Percentiles rank a stretch among this genome's conserved stretches.
Evolutionary conservation across 2,888 invertebrate species (phyloP).

Genomic region (Ectropis crepuscularia): DNA sequence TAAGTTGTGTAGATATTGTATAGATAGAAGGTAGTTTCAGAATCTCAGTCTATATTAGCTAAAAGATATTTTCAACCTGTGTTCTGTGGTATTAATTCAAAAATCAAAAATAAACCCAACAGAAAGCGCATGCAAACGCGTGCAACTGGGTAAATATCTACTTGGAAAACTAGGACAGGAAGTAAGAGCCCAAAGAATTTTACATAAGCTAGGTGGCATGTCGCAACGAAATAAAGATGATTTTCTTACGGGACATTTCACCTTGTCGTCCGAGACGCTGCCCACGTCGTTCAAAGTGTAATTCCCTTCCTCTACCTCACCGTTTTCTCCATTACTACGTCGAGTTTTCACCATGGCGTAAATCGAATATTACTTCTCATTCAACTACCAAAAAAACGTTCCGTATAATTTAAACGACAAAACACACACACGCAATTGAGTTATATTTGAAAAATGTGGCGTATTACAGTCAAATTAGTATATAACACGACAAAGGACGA

Average conservation of each 20-base stretch:
- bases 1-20: too few species aligned
- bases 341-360: slow-evolving; percentile 84
- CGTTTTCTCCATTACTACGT: slow-evolving; percentile 83
- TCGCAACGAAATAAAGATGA: slow-evolving; percentile 53
- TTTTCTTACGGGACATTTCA: slow-evolving; percentile 66
- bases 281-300: slow-evolving; percentile 77
- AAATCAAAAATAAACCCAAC: slow-evolving; percentile 8
- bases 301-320: slow-evolving; percentile 80
- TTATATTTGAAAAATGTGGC: slow-evolving; percentile 54
- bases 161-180: slow-evolving; percentile 66
- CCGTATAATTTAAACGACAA: slow-evolving; percentile 62
- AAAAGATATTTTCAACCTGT: not conserved
- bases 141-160: slow-evolving; percentile 56
- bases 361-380: slow-evolving; percentile 66
- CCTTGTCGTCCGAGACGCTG: slow-evolving; percentile 81
- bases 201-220: slow-evolving; percentile 58
- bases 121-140: slow-evolving; percentile 71
- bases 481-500: slow-evolving; percentile 71
- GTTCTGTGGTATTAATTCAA: not conserved
- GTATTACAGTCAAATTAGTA: slow-evolving; percentile 58
- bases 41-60: too few species aligned
- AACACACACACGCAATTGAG: slow-evolving; percentile 58
- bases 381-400: slow-evolving; percentile 61
- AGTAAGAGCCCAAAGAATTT: slow-evolving; percentile 56
- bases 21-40: too few species aligned